These are phyloP conservation scores for Zaprionus camerounensis DNA, from an alignment of 1,140 invertebrate species.

Conservation along the genomic window DNA sequence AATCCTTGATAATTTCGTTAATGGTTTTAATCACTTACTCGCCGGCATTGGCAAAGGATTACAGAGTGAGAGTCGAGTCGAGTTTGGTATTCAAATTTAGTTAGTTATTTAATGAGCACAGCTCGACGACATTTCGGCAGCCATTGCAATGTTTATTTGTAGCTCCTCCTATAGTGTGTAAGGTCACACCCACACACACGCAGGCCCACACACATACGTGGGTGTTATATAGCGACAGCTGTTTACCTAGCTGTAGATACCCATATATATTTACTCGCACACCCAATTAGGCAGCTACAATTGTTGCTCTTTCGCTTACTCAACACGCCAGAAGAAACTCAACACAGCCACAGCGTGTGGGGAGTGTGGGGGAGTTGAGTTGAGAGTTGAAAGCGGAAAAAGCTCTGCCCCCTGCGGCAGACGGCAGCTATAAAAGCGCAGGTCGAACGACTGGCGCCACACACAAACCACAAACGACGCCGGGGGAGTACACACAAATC, in stretches of 20 bases:
- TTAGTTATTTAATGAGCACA: not conserved
- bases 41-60: conserved; percentile 65
- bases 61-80: not conserved
- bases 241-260: conserved; percentile 65
- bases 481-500: conserved; percentile 20
- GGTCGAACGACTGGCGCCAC: conserved; percentile 61
- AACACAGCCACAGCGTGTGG: conserved; percentile 40
- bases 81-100: conserved; percentile 42
- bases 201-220: conserved; percentile 4
- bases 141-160: conserved; percentile 59
- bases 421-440: conserved; percentile 73
- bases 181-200: conserved; percentile 41
- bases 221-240: conserved; percentile 36
- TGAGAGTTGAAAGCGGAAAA: conserved; percentile 22
- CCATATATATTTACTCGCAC: conserved; percentile 52
- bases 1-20: conserved; percentile 84
- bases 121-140: conserved; percentile 37
- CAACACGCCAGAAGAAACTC: conserved; percentile 66
- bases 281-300: conserved; percentile 80
- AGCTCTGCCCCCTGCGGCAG: conserved; percentile 48
- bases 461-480: conserved; percentile 69
- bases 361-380: conserved; percentile 22
- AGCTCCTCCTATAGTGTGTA: conserved; percentile 70
- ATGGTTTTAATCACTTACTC: conserved; percentile 83
- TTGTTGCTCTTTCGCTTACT: conserved; percentile 68